Evolutionary conservation across 2,888 invertebrate genomes (phyloP), one percentile per base, ranked within the genome.

Genomic region (Sicus ferrugineus): DNA sequence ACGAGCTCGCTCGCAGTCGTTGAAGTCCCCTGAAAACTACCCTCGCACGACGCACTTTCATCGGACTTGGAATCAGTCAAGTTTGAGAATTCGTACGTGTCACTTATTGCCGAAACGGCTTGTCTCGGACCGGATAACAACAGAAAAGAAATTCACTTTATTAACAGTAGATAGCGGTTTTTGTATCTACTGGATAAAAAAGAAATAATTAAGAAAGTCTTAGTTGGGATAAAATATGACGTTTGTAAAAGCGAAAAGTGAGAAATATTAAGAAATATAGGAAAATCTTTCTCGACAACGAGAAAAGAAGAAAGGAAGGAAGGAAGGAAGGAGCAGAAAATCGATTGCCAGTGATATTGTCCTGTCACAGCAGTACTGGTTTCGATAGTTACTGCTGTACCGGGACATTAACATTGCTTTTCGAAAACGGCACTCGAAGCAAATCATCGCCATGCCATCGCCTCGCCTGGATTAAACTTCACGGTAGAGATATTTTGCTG

Each of bases 311-410:
- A 54, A 42, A 11, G 23, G 31, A 42, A 34, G 64, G 21, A 46
- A 34, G 6, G 16, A 19, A 21, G 31, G n/a, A 2, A 28, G 7
- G 19, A 54, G 28, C 30, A 7, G 63, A 61, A 64, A 67, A 75
- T 75, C 86, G 88, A 87, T 86, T 86, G 89, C 90, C 91, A 89
- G 90, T 92, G 89, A 95, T 95, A 95, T 95, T 95, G 95, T 95
- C 95, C 94, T 94, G 95, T 95, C 95, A 95, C 95, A 95, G 95
- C 95, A 95, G 95, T 95, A 95, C 91, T 90, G 87, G 88, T 86
- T 73, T 68, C 72, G 73, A 86, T 78, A 86, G 86, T 88, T 95
- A 95, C 95, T 95, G 95, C 93, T 95, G 93, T 90, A 90, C 89
- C 93, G 90, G 93, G 95, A 94, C 95, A 95, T 93, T 89, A 89